Evolutionary conservation across 1,140 invertebrate genomes (phyloP).

Genomic region (Drosophila sucinea): DNA sequence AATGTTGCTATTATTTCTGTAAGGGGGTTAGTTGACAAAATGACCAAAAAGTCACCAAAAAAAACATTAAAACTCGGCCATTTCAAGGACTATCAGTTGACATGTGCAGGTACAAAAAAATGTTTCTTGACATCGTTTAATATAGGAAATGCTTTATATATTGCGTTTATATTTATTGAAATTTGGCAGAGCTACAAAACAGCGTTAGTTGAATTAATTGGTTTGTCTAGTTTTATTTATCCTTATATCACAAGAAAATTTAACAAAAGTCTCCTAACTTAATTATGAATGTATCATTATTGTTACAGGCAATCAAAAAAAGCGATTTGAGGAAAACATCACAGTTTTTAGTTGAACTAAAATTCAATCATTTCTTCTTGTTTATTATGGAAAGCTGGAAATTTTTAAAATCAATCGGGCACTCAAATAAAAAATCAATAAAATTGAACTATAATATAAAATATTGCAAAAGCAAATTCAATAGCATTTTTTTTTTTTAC

Average conservation of each 20-base stretch:
- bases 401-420: constrained; percentile 49
- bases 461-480: constrained; percentile 70
- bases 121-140: not conserved
- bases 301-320: constrained; percentile 19
- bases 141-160: constrained; percentile 5
- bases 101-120: too few relatives aligned
- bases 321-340: constrained; percentile 55
- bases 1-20: too few relatives aligned
- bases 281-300: not conserved
- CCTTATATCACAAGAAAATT: constrained; percentile 42
- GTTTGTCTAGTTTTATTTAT: constrained; percentile 26
- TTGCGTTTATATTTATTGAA: constrained; percentile 6
- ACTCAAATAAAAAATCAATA: constrained; percentile 32
- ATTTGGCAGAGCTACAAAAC: not conserved
- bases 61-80: too few relatives aligned
- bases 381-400: constrained; percentile 47
- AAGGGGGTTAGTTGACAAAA: too few relatives aligned
- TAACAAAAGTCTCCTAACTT: constrained; percentile 38
- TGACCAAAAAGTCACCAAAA: too few relatives aligned
- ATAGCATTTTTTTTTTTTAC: constrained; percentile 48
- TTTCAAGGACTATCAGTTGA: too few relatives aligned
- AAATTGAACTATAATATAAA: not conserved
- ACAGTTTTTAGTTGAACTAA: constrained; percentile 76
- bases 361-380: constrained; percentile 44
- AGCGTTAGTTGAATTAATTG: not conserved